Evolutionary conservation across 2,113 vertebrate genomes (phyloP).

Genomic region (Oreotrochilus melanogaster): DNA sequence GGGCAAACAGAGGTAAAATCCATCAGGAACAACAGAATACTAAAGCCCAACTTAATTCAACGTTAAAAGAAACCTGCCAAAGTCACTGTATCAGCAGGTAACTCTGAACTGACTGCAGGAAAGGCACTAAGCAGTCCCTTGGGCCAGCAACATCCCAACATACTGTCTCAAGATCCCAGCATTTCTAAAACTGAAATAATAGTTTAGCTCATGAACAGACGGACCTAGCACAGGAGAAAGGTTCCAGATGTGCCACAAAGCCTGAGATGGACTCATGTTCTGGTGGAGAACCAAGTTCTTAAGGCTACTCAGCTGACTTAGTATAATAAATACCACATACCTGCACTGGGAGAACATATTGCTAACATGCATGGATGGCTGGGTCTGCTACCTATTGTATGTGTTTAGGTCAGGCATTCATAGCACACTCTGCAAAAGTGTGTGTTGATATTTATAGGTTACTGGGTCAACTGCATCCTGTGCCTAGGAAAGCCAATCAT

Average conservation of each 20-base stretch:
- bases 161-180: background rate
- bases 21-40: background rate
- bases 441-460: background rate
- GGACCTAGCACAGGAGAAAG: background rate
- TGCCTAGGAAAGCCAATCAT: background rate
- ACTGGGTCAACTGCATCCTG: background rate
- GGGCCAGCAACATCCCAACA: background rate
- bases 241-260: accelerated
- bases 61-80: background rate
- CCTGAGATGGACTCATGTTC: background rate
- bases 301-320: background rate
- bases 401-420: background rate
- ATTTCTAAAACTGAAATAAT: background rate
- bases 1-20: background rate
- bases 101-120: background rate
- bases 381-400: background rate
- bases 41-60: background rate
- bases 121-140: background rate
- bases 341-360: background rate
- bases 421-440: background rate
- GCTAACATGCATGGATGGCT: background rate
- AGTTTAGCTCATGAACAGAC: background rate
- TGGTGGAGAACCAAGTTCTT: background rate
- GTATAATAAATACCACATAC: background rate
- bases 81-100: background rate